Evolutionary conservation across 2,113 vertebrate species (phyloP), one percentile per base, ranked within the genome.

Genomic region (Hemiscyllium ocellatum): DNA sequence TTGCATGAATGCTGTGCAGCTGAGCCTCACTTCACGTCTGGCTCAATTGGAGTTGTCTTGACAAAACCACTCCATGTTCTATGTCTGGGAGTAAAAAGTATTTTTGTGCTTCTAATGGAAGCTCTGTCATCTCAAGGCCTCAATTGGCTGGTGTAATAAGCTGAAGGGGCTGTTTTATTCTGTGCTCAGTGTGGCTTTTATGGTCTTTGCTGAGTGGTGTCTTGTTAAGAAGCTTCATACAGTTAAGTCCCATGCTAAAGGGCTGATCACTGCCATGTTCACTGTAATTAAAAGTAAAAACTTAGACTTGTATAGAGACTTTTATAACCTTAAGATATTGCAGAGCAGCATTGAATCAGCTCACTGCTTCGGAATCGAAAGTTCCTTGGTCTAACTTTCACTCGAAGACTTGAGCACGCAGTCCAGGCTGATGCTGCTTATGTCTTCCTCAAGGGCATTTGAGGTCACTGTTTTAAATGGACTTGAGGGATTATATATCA

Each of bases 31-130:
- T 95, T 95, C n/a, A 95, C 13, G 7, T 24, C 42, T 24, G 26
- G 42, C 2, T 8, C 10, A 19, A 50, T 72, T 76, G 13, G 26
- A 95, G 47, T 33, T 42, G 24, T 15, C 22, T 72, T 95, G 37
- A 95, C 42, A 95, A 50, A 95, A 52, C 89, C 93, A 72, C 94
- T 72, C 42, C 29, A 76, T 4, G 3, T 70, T 76, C 42, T 52
- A 7, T 50, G 66, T 72, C 22, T 76, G 12, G 37, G 89, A 37
- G 42, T 20, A 6, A 66, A 91, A 37, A 66, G n/a, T 20, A 19
- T 52, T 29, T 87, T 87, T 87, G 22, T 87, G 89, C 61, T 93
- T 93, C 89, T 93, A 37, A 66, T 93, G 89, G 89, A 66, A 93
- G 6, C 61, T 66, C 5, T 6, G 22, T 66, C 33, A 83, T n/a